phyloP scores from a whole-genome alignment of 2,113 vertebrate species.

The Apteryx owenii region DNA sequence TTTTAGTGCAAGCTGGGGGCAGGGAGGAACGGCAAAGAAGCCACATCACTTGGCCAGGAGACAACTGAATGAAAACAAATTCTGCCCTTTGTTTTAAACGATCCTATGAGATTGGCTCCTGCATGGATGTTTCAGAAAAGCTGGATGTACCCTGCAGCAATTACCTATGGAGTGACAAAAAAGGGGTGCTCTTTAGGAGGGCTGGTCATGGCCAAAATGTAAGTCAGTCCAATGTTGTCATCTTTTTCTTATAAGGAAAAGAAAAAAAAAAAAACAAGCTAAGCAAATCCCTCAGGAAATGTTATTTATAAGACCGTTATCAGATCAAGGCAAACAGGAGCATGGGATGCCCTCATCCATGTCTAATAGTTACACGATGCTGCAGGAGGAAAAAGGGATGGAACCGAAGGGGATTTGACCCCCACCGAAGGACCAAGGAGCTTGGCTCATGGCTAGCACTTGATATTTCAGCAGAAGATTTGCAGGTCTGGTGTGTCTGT shows the following conservation, averaged over 20 bases:
- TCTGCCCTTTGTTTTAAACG: not conserved
- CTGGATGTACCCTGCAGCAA: not conserved
- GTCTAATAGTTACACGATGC: not conserved
- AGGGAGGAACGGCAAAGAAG: not conserved
- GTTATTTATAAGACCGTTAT: not conserved
- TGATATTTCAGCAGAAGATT: not conserved
- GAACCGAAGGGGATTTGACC: not conserved
- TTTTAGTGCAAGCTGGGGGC: not conserved
- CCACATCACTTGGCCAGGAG: not conserved
- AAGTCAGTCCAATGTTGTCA: constrained; percentile 10
- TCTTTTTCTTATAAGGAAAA: not conserved
- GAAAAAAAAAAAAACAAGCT: not conserved
- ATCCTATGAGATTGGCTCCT: not conserved
- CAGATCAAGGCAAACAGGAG: not conserved
- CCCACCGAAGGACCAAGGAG: not conserved
- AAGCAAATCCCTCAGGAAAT: not conserved
- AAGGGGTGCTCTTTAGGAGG: not conserved
- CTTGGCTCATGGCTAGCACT: not conserved
- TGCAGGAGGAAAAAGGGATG: not conserved
- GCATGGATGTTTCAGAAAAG: not conserved
- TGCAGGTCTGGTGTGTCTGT: not conserved
- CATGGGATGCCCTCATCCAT: not conserved
- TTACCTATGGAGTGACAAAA: not conserved
- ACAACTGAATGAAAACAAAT: not conserved
- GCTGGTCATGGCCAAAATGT: not conserved